These are phyloP conservation scores for Coregonus ussuriensis DNA, from an alignment of 2,797 vertebrate genomes.

Conservation along the genomic window DNA sequence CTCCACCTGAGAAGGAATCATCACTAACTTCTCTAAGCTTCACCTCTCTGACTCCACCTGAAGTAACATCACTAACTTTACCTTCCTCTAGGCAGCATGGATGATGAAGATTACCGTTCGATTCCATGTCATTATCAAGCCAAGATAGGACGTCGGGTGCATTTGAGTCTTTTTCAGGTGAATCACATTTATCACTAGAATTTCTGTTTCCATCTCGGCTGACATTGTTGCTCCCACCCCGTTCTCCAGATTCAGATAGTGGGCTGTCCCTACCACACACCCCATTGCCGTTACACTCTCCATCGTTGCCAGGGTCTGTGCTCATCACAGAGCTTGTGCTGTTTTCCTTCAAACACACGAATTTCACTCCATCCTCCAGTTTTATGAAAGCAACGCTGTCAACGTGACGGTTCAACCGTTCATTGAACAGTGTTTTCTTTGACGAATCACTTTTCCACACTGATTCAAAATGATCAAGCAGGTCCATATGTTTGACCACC, in stretches of 20 bases:
- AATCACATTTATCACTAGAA: constrained; percentile 43
- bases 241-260: constrained; percentile 10
- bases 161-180: constrained; percentile 48
- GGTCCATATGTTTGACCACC: constrained; percentile 82
- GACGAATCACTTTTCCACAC: constrained; percentile 62
- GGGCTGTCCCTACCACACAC: constrained; percentile 4
- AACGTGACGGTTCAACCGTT: constrained; percentile 78
- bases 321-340: constrained; percentile 60
- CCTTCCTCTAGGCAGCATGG: constrained; percentile 19
- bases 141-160: constrained; percentile 8
- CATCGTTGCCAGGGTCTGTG: constrained; percentile 49
- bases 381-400: constrained; percentile 81
- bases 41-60: constrained; percentile 52
- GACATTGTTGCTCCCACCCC: constrained; percentile 25
- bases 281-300: constrained; percentile 61
- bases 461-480: constrained; percentile 85
- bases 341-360: constrained; percentile 80
- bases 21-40: constrained; percentile 60
- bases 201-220: constrained; percentile 56
- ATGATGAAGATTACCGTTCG: constrained; percentile 43
- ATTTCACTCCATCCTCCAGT: constrained; percentile 81
- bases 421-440: constrained; percentile 65
- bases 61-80: constrained; percentile 27
- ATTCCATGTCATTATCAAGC: constrained; percentile 55
- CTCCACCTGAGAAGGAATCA: constrained; percentile 30